phyloP scores from a whole-genome alignment of 1,140 invertebrate genomes.

The Acromyrmex charruanus region DNA sequence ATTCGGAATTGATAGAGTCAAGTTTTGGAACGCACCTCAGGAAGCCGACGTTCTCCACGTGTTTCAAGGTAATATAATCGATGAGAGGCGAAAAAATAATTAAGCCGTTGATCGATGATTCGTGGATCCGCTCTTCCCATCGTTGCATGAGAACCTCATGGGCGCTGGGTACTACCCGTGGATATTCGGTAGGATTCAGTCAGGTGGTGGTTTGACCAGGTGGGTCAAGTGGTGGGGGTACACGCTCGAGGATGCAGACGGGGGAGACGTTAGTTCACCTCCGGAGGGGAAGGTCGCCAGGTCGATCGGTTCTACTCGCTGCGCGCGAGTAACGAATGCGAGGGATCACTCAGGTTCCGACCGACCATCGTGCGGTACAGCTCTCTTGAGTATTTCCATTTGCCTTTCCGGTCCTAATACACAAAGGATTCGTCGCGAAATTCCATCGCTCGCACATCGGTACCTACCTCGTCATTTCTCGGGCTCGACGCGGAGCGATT shows the following conservation, averaged over 20 bases:
- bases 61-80: neutral
- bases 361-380: neutral
- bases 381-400: neutral
- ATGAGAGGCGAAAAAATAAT: neutral
- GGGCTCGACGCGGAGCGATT: neutral
- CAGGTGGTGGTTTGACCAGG: constrained; percentile 77
- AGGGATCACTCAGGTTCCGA: neutral
- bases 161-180: constrained; percentile 34
- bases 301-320: constrained; percentile 69
- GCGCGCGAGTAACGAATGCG: constrained; percentile 38
- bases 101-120: neutral
- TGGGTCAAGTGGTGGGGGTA: constrained; percentile 70
- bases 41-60: neutral
- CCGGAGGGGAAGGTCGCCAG: constrained; percentile 73
- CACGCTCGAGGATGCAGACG: constrained; percentile 55
- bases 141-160: constrained; percentile 15
- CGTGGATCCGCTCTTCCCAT: neutral
- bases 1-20: too few relatives aligned
- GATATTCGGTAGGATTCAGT: constrained; percentile 73
- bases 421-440: neutral
- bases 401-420: neutral
- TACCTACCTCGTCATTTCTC: neutral
- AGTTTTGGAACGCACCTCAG: too few relatives aligned
- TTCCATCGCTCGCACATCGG: neutral
- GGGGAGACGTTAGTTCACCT: constrained; percentile 73